Evolutionary conservation across 2,113 vertebrate species (phyloP).

Genomic region (Mionectes macconnelli): DNA sequence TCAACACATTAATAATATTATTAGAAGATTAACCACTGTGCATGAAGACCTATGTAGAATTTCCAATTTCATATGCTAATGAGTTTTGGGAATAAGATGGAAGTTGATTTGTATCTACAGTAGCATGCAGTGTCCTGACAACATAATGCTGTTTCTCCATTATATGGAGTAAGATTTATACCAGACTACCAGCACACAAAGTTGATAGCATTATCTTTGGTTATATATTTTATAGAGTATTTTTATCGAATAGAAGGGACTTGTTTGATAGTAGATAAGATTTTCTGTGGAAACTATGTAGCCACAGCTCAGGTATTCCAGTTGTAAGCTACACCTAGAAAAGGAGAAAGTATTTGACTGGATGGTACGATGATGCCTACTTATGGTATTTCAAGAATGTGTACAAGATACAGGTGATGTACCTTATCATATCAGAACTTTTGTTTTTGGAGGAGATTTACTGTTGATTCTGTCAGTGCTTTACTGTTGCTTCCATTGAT

Average conservation of each 20-base stretch:
- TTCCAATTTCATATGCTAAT: constrained; percentile 19
- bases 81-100: not conserved
- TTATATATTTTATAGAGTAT: not conserved
- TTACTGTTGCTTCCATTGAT: not conserved
- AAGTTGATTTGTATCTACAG: constrained; percentile 21
- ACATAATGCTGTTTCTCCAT: not conserved
- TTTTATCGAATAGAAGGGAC: not conserved
- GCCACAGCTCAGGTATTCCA: not conserved
- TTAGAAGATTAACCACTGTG: constrained; percentile 12
- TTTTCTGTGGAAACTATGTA: not conserved
- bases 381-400: not conserved
- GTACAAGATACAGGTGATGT: not conserved
- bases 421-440: not conserved
- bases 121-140: not conserved
- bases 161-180: constrained; percentile 20
- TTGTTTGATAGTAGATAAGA: constrained; percentile 44
- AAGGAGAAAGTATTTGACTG: not conserved
- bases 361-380: not conserved
- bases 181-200: not conserved
- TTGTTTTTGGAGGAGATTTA: not conserved
- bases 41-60: not conserved
- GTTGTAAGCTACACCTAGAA: not conserved
- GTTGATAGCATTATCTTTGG: constrained; percentile 25
- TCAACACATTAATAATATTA: constrained; percentile 48
- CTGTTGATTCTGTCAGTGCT: not conserved